Conservation (phyloP, 2,113 vertebrate genomes). For the Apeltes quadracus region DNA sequence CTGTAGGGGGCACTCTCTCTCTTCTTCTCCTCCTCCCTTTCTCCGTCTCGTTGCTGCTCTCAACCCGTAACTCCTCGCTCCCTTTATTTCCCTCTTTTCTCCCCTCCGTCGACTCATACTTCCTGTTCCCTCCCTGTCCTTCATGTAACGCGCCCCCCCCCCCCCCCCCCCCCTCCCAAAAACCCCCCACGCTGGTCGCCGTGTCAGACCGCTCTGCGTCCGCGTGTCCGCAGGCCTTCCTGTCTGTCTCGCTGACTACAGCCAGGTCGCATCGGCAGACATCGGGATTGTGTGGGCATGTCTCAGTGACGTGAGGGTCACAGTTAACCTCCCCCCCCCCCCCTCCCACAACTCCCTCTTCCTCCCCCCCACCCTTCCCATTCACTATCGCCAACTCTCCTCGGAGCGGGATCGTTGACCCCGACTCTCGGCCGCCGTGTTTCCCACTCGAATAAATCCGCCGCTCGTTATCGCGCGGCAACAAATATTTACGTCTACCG, state of each 20-base stretch:
- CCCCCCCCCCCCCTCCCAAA: too few relatives aligned
- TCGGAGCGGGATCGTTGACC: slow-evolving; percentile 29
- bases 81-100: background rate
- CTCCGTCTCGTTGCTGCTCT: slow-evolving; percentile 23
- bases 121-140: background rate
- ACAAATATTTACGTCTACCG: slow-evolving; percentile 69
- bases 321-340: background rate
- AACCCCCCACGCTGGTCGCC: slow-evolving; percentile 24
- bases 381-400: slow-evolving; percentile 9
- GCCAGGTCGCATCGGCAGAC: slow-evolving; percentile 15
- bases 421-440: slow-evolving; percentile 53
- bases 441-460: slow-evolving; percentile 54
- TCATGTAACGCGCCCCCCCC: background rate
- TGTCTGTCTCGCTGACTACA: slow-evolving; percentile 22
- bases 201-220: slow-evolving; percentile 32
- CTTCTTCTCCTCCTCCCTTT: slow-evolving; percentile 34
- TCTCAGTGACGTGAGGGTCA: slow-evolving; percentile 21
- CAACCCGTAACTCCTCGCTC: slow-evolving; percentile 12
- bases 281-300: slow-evolving; percentile 18
- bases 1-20: slow-evolving; percentile 71
- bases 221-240: slow-evolving; percentile 24
- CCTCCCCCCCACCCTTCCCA: background rate
- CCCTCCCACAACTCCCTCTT: too few relatives aligned
- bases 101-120: background rate
- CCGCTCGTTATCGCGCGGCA: slow-evolving; percentile 56